Evolutionary conservation across 2,113 vertebrate genomes (phyloP), one percentile per base, ranked within the genome.

Genomic region (Lethenteron reissneri): DNA sequence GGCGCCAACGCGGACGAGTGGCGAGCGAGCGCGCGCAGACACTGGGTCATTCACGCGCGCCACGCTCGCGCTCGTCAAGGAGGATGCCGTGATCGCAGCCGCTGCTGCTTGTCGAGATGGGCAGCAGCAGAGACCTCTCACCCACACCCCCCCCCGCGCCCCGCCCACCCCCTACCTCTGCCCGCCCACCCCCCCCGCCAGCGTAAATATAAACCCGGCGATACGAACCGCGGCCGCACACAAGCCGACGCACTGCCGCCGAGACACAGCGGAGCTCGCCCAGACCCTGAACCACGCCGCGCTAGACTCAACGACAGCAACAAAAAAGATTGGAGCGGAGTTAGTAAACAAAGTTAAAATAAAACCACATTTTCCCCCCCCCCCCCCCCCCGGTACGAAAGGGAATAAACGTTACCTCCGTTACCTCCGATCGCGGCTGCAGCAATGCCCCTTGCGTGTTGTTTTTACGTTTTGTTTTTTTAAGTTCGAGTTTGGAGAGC

Each of bases 131-230:
- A 74, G 75, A 76, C 76, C 76, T 74, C 78, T 76, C 75, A 77
- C 72, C 73, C 73, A 72, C 74, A 75, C 73, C 74, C 76, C 75
- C 75, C 73, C 73, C 72, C 74, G 77, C 79, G 76, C 75, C 76
- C 72, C 1, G 76, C 75, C 57, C 76, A 75, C 69, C 72, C 71
- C 8, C 73, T 74, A 56, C 77, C 74, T 10, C 73, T 74, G 9
- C 75, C 75, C 71, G n/a, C n/a, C n/a, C n/a, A n/a, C 75, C 78
- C 56, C 75, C 76, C 73, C 76, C 77, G 76, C 74, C 78, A 76
- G 76, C 78, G 74, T 75, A 72, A 76, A 78, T 76, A 75, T 72
- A 78, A 77, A 77, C 78, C 79, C 76, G 77, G 77, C 79, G 78
- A 77, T 78, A 74, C 79, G 78, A 73, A 75, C 76, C 77, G 73